Percentiles rank a stretch among this genome's conserved stretches.
Conservation (phyloP, 2,113 vertebrate genomes). For the Gila orcuttii region DNA sequence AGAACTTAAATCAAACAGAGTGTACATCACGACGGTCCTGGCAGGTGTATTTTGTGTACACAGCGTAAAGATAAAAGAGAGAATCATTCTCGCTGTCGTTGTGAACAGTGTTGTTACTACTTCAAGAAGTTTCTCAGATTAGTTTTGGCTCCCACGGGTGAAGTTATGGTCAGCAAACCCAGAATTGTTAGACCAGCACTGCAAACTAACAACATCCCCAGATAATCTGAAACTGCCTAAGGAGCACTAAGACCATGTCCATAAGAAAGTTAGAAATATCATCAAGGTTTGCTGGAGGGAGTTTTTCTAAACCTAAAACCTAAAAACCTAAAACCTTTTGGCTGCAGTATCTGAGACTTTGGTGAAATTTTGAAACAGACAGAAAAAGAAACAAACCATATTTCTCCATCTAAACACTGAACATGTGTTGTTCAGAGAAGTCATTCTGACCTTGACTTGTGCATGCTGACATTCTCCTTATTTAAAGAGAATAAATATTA, state of each 20-base stretch:
- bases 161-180: constrained; percentile 43
- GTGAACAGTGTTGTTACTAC: constrained; percentile 25
- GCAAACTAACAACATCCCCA: constrained; percentile 45
- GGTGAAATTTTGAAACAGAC: constrained; percentile 3
- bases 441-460: background rate
- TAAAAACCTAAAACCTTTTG: background rate
- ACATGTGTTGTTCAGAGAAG: background rate
- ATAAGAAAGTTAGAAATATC: constrained; percentile 18
- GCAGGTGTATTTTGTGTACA: constrained; percentile 12
- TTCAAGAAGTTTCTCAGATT: constrained; percentile 19
- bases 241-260: constrained; percentile 3
- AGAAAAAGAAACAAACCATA: background rate
- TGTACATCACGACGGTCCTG: background rate
- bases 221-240: constrained; percentile 31
- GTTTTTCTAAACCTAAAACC: background rate
- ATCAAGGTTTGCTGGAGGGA: constrained; percentile 18
- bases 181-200: background rate
- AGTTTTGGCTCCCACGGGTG: constrained; percentile 34
- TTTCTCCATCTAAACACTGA: background rate
- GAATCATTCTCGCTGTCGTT: background rate
- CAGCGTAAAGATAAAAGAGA: constrained; percentile 39
- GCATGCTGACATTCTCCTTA: constrained; percentile 10
- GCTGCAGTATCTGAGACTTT: background rate
- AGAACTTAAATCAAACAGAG: constrained; percentile 34
- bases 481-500: constrained; percentile 17